Percentiles rank a stretch among this genome's conserved stretches.
Evolutionary conservation across 2,888 invertebrate genomes (phyloP).

Genomic region (Cheilosia urbana): DNA sequence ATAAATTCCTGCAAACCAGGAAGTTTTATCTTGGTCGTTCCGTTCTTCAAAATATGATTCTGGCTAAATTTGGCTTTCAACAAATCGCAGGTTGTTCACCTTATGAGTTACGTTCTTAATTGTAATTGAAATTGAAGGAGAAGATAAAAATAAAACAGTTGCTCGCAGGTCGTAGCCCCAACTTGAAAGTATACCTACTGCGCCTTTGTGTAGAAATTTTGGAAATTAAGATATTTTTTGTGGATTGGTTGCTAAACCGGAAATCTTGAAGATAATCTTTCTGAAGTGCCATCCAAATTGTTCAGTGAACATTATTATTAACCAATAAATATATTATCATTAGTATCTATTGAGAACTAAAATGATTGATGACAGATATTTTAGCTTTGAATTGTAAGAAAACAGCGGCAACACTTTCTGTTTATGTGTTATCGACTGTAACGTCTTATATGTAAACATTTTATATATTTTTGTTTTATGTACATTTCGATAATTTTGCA

Average conservation of each 20-base stretch:
- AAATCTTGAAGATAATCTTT: constrained; percentile 30
- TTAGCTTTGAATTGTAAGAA: too few species aligned
- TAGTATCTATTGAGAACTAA: neutral
- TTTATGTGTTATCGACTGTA: too few species aligned
- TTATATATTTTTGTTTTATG: too few species aligned
- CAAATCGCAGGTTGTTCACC: constrained; percentile 25
- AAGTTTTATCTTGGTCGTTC: too few species aligned
- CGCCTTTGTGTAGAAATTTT: neutral
- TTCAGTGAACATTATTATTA: constrained; percentile 24
- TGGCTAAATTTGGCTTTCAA: neutral
- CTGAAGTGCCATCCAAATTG: constrained; percentile 4
- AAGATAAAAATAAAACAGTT: neutral
- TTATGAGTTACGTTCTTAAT: constrained; percentile 1
- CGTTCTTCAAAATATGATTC: neutral
- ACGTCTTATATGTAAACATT: too few species aligned
- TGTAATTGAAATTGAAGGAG: neutral
- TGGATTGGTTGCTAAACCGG: constrained; percentile 1
- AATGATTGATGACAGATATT: constrained; percentile 16
- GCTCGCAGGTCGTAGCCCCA: neutral
- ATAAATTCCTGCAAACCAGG: neutral
- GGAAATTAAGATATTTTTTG: neutral
- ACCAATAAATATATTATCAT: constrained; percentile 14
- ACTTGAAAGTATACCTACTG: neutral
- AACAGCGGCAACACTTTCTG: too few species aligned
- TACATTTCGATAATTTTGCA: too few species aligned